Conservation (phyloP, 2,888 invertebrate species). For the Caenorhabditis becei region DNA sequence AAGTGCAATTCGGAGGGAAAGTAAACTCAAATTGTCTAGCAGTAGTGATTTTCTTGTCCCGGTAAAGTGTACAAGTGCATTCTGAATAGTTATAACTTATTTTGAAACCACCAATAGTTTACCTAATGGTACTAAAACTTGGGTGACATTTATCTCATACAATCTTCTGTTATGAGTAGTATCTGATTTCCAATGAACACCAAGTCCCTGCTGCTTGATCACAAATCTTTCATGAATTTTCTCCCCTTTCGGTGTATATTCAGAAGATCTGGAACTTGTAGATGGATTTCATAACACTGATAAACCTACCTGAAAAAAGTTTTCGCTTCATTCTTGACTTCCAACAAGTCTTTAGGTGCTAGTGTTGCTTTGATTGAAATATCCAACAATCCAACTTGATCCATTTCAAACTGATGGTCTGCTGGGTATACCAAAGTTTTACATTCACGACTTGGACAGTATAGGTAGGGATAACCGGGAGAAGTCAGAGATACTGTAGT, state of each 20-base stretch:
- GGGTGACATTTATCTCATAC: conserved; percentile 18
- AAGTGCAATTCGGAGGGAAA: conserved; percentile 14
- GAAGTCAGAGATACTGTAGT: neutral
- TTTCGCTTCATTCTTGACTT: neutral
- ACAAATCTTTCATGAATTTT: conserved; percentile 13
- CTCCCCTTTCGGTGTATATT: neutral
- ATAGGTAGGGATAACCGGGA: conserved; percentile 26
- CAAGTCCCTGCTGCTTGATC: conserved; percentile 15
- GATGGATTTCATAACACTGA: no score
- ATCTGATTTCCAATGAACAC: neutral
- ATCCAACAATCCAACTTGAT: conserved; percentile 10
- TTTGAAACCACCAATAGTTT: neutral
- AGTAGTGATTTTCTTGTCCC: neutral
- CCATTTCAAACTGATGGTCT: neutral
- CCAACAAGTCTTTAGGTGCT: neutral
- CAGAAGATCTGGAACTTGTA: neutral
- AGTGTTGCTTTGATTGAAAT: neutral
- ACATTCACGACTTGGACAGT: conserved; percentile 12
- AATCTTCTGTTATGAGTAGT: neutral
- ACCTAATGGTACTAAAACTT: neutral
- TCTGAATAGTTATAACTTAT: conserved; percentile 1
- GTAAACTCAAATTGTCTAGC: neutral
- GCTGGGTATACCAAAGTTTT: neutral
- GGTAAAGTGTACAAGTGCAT: conserved; percentile 14
- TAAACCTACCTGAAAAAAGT: conserved; percentile 8